Conservation (phyloP, 2,113 vertebrate species). For the Melospiza melodia region DNA sequence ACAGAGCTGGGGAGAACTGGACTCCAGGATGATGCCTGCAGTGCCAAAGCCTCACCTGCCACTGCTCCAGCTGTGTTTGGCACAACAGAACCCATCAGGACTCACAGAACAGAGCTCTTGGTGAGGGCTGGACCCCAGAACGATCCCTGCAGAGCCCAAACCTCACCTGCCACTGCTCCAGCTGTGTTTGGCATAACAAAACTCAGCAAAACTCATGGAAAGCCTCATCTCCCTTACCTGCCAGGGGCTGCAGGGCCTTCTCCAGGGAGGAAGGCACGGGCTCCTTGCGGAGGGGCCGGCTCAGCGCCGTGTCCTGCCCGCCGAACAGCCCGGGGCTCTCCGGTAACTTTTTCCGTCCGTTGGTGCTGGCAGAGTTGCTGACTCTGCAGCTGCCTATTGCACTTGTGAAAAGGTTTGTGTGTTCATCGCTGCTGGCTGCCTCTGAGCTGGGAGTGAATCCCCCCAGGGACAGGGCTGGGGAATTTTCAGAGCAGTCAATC, state of each 20-base stretch:
- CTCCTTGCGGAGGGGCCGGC: conserved; percentile 79
- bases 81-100: too few species aligned
- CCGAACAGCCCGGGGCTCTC: conserved; percentile 75
- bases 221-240: conserved; percentile 81
- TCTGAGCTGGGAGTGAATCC: conserved; percentile 78
- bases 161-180: background rate
- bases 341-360: conserved; percentile 71
- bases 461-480: conserved; percentile 72
- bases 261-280: conserved; percentile 75
- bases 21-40: too few species aligned
- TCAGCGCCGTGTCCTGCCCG: conserved; percentile 70
- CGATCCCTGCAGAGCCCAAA: background rate
- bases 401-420: conserved; percentile 92
- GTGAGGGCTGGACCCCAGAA: too few species aligned
- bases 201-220: accelerated
- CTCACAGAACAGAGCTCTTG: too few species aligned
- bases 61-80: too few species aligned
- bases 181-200: accelerated
- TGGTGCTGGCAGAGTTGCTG: conserved; percentile 38
- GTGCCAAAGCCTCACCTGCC: too few species aligned
- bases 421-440: conserved; percentile 73
- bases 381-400: conserved; percentile 84
- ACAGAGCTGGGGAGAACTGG: too few species aligned
- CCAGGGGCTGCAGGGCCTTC: conserved; percentile 69
- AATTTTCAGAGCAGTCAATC: conserved; percentile 76